Conservation (phyloP, 2,113 vertebrate genomes). For the Eulemur rufifrons region DNA sequence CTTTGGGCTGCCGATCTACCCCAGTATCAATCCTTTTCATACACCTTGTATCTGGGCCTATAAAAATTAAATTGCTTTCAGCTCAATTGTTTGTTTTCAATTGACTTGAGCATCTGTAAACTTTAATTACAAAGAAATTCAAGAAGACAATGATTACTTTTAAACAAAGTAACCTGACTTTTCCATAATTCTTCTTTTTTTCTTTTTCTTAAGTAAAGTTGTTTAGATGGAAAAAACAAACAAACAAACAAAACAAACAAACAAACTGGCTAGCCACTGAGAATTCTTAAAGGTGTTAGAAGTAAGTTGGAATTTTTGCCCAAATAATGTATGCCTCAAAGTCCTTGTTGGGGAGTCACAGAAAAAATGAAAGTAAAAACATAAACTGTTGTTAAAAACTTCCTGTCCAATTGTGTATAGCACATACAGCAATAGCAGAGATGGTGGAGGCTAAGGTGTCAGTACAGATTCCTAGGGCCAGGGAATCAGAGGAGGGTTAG, state of each 20-base stretch:
- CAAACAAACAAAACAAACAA: no score
- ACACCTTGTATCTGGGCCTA: neutral
- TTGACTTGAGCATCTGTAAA: neutral
- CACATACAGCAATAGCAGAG: neutral
- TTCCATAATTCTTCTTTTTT: neutral
- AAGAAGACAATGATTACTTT: neutral
- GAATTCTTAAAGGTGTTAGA: neutral
- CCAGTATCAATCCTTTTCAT: neutral
- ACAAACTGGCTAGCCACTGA: neutral
- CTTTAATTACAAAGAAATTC: neutral
- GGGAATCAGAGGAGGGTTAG: neutral
- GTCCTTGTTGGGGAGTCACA: neutral
- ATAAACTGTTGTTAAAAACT: neutral
- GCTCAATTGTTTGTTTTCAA: conserved; percentile 17
- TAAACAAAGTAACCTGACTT: neutral
- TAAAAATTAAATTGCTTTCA: conserved; percentile 28
- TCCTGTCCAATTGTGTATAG: neutral
- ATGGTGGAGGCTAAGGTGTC: neutral
- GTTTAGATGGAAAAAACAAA: neutral
- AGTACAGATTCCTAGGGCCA: neutral
- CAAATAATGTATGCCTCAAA: neutral
- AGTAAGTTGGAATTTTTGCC: neutral
- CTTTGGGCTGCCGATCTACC: neutral
- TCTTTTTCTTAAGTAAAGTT: neutral
- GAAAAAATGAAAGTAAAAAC: neutral